Conservation (phyloP, 1,140 invertebrate genomes). For the Apis laboriosa region DNA sequence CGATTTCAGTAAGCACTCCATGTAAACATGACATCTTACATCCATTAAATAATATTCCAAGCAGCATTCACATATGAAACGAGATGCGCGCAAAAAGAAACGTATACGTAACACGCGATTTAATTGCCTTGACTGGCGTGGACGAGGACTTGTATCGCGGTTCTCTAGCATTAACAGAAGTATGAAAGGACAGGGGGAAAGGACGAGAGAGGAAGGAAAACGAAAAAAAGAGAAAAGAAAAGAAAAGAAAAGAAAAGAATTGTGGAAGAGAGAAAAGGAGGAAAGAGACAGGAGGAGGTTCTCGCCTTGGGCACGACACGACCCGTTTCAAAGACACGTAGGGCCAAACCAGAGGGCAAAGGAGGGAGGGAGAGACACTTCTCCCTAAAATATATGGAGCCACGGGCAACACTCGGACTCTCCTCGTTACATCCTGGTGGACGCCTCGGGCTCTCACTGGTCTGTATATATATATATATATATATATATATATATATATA, state of each 20-base stretch:
- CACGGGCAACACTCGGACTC: conserved; percentile 74
- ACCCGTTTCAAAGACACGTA: conserved; percentile 78
- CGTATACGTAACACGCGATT: not conserved
- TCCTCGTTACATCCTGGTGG: conserved; percentile 76
- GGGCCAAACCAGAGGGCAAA: conserved; percentile 65
- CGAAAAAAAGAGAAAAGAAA: not conserved
- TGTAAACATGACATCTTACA: not conserved
- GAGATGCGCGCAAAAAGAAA: not conserved
- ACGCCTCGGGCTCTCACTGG: conserved; percentile 65
- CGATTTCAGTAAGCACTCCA: not conserved
- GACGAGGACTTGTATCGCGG: not conserved
- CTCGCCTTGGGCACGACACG: conserved; percentile 71
- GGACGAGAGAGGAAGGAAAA: not conserved
- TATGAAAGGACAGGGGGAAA: not conserved
- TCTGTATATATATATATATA: conserved; percentile 71
- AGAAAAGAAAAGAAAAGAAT: not conserved
- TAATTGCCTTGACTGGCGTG: conserved; percentile 1
- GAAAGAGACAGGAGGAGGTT: conserved; percentile 2
- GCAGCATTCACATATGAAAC: conserved; percentile 8
- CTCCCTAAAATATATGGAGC: conserved; percentile 80
- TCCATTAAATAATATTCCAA: not conserved
- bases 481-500: conserved; percentile 72
- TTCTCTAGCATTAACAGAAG: not conserved
- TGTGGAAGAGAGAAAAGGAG: not conserved
- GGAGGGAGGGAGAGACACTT: conserved; percentile 63